A percentile compares a stretch with the other conserved stretches of the same genome.
Evolutionary conservation across 2,888 invertebrate genomes (phyloP).

Genomic region (Homarus gammarus): DNA sequence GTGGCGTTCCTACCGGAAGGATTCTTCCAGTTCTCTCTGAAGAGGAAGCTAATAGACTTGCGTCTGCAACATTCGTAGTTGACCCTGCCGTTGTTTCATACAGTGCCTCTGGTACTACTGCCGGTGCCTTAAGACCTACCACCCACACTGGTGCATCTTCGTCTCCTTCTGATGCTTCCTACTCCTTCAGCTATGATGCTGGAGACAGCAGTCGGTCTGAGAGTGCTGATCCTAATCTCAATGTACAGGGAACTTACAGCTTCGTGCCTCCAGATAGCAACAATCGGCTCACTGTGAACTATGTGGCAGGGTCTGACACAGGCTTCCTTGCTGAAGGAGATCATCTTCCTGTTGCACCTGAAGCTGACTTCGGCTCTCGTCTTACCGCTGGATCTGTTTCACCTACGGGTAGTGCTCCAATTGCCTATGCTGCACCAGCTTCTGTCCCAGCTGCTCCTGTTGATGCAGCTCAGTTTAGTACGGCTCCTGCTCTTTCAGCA

Average conservation of each 20-base stretch:
- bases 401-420: background rate
- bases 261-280: constrained; percentile 70
- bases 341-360: constrained; percentile 69
- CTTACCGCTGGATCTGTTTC: background rate
- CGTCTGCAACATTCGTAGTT: constrained; percentile 32
- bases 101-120: background rate
- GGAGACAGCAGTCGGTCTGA: constrained; percentile 75
- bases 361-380: constrained; percentile 1
- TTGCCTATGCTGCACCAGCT: background rate
- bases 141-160: background rate
- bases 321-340: constrained; percentile 73
- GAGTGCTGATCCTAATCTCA: constrained; percentile 69
- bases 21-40: constrained; percentile 53
- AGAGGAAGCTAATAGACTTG: constrained; percentile 56
- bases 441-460: background rate
- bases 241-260: constrained; percentile 76
- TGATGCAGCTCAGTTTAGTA: background rate
- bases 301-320: constrained; percentile 72
- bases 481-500: background rate
- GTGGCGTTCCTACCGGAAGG: constrained; percentile 53
- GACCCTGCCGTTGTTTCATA: constrained; percentile 14
- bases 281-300: constrained; percentile 61
- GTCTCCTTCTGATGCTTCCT: constrained; percentile 59
- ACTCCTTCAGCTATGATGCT: constrained; percentile 74
- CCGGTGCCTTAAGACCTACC: background rate